Evolutionary conservation across 2,113 vertebrate genomes (phyloP), one percentile per base, ranked within the genome.

Genomic region (Panurus biarmicus): DNA sequence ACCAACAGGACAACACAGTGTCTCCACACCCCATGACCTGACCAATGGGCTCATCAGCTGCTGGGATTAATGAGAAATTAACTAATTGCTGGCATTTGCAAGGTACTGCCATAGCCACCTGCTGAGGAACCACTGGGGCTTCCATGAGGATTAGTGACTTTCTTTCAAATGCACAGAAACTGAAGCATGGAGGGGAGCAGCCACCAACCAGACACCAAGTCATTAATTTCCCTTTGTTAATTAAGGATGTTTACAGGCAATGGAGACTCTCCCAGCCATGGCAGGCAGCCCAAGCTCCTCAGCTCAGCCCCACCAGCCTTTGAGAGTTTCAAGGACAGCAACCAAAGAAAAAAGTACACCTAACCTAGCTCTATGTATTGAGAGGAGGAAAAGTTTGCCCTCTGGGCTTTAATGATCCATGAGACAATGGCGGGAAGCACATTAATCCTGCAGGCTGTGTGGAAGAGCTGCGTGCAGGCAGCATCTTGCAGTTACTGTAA

Each of bases 401-500:
- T 96, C 92, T 76, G 90, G 96, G 93, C 84, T 88, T 64, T 77
- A 66, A 45, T 78, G 92, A 83, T 94, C 84, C 25, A 0, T 1
- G 20, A 95, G 91, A 91, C 95, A 90, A 89, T 40, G 88, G 42
- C 0, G 2, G 58, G 95, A 65, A 85, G 75, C 4, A 4, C 23
- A 47, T 67, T 40, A 85, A 85, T 85, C 85, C 92, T 10, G 0
- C 72, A 84, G 90, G 58, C 82, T 1, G 74, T 5, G 29, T 18
- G 31, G 64, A 38, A 17, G 90, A 86, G 74, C 77, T 4, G 7
- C 5, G 69, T 26, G 87, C 67, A 79, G 89, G 90, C 92, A 15
- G 94, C 97, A 92, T 86, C 93, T 86, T 86, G 90, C 73, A 89
- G 90, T 28, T 26, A 33, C 86, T 81, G 74, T 72, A 95, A 78